Percentiles rank a stretch among this genome's conserved stretches.
Evolutionary conservation across 2,888 invertebrate genomes (phyloP).

Genomic region (Lepidocyrtoides sp.): DNA sequence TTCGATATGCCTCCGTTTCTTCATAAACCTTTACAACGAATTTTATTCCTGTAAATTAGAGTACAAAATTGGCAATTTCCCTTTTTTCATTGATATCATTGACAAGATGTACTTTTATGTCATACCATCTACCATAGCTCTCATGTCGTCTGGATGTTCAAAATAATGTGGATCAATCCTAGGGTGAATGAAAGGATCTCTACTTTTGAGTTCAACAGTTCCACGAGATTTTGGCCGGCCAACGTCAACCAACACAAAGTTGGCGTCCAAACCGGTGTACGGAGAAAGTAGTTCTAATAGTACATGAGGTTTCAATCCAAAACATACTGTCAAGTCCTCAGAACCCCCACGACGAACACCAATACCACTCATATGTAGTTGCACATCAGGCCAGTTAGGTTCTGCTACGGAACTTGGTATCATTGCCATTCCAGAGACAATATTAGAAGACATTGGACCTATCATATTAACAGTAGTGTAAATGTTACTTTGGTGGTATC

Average conservation of each 20-base stretch:
- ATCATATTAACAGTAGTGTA: too few relatives aligned
- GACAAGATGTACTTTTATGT: too few relatives aligned
- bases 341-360: conserved; percentile 64
- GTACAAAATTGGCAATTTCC: neutral
- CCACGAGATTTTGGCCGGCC: conserved; percentile 55
- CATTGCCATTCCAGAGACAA: conserved; percentile 53
- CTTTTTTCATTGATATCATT: neutral
- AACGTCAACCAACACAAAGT: conserved; percentile 60
- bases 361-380: conserved; percentile 36
- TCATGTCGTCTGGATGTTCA: conserved; percentile 60
- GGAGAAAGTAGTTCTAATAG: conserved; percentile 54
- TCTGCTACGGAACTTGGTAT: conserved; percentile 39
- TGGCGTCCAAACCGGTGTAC: conserved; percentile 42
- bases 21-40: conserved; percentile 47
- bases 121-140: conserved; percentile 65
- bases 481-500: too few relatives aligned
- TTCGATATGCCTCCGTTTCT: conserved; percentile 26
- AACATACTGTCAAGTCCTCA: conserved; percentile 63
- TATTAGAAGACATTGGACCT: conserved; percentile 68
- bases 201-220: conserved; percentile 34
- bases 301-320: conserved; percentile 60
- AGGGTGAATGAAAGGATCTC: conserved; percentile 65
- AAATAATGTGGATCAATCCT: conserved; percentile 71
- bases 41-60: conserved; percentile 24
- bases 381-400: conserved; percentile 61